Conservation (phyloP, 2,113 vertebrate species). For the Tamias sibiricus region DNA sequence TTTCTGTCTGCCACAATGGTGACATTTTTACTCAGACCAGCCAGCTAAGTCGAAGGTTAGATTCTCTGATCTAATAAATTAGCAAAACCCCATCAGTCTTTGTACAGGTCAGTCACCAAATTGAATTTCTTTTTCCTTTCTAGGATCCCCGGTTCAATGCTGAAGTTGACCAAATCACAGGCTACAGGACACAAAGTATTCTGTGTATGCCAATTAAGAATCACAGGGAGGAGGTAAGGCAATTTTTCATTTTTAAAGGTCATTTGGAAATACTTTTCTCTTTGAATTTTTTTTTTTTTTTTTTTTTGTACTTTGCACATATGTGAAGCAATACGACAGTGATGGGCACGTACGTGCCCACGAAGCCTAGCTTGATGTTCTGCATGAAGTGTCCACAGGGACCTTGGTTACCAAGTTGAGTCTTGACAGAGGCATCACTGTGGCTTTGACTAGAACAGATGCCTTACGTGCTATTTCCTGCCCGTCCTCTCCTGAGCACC, state of each 20-base stretch:
- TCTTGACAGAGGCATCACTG: background rate
- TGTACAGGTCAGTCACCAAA: slow-evolving; percentile 61
- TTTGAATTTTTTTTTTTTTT: background rate
- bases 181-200: slow-evolving; percentile 98
- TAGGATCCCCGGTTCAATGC: slow-evolving; percentile 98
- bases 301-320: background rate
- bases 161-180: slow-evolving; percentile 98
- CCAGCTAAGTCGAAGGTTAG: slow-evolving; percentile 48
- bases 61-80: slow-evolving; percentile 60
- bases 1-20: background rate
- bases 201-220: slow-evolving; percentile 99
- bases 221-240: slow-evolving; percentile 95
- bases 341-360: background rate
- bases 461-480: background rate
- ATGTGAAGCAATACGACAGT: background rate
- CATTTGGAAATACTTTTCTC: slow-evolving; percentile 52
- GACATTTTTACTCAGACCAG: slow-evolving; percentile 42
- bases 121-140: slow-evolving; percentile 71
- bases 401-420: background rate
- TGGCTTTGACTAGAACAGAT: background rate
- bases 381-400: background rate
- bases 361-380: background rate
- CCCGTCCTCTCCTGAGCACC: no score
- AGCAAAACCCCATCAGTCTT: slow-evolving; percentile 57
- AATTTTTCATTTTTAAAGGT: slow-evolving; percentile 44